Evolutionary conservation across 2,113 vertebrate genomes (phyloP).

Genomic region (Gallinago media): DNA sequence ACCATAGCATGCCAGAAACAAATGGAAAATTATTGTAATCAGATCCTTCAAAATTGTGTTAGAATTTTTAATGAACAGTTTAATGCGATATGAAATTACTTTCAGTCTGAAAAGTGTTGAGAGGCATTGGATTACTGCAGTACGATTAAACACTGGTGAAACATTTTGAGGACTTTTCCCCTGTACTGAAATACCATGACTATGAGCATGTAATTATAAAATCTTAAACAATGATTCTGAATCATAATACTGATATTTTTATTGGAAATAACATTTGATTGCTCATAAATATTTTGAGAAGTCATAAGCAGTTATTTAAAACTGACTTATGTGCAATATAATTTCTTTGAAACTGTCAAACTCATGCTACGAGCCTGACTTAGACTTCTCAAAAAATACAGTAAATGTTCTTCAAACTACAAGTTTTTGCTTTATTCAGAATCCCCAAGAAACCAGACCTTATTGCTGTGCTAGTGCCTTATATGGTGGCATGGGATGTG

Average conservation of each 20-base stretch:
- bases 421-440: background rate
- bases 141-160: background rate
- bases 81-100: conserved; percentile 39
- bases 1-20: conserved; percentile 22
- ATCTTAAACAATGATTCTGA: conserved; percentile 5
- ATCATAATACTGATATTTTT: background rate
- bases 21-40: conserved; percentile 59
- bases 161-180: conserved; percentile 1
- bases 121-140: background rate
- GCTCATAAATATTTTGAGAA: background rate
- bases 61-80: conserved; percentile 12
- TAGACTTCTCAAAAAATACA: background rate
- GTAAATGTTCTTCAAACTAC: background rate
- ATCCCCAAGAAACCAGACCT: background rate
- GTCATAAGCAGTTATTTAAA: background rate
- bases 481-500: background rate
- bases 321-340: background rate
- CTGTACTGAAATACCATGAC: background rate
- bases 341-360: background rate
- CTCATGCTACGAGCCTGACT: background rate
- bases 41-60: conserved; percentile 18
- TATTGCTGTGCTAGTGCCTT: background rate
- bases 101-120: conserved; percentile 41
- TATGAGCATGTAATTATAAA: background rate
- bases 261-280: conserved; percentile 11